phyloP scores from a whole-genome alignment of 2,113 vertebrate genomes.

The Clarias macrocephalus region DNA sequence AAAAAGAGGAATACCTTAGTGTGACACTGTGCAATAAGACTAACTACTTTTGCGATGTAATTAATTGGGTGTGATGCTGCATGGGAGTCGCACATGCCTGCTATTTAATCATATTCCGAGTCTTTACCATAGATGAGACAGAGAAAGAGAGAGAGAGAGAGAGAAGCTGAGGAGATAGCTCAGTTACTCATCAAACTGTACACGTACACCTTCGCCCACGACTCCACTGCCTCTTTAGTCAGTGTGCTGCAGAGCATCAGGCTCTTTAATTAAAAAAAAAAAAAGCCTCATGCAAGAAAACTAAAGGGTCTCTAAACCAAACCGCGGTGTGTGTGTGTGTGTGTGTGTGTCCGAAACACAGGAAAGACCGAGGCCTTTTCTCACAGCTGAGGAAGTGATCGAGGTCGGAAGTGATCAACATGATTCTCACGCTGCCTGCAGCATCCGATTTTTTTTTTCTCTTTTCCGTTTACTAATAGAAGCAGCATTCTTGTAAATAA shows the following conservation, averaged over 20 bases:
- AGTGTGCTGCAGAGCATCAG: slow-evolving; percentile 20
- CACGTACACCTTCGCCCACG: slow-evolving; percentile 56
- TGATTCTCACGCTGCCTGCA: slow-evolving; percentile 34
- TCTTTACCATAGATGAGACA: not conserved
- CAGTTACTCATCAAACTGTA: slow-evolving; percentile 52
- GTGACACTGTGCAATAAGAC: not conserved
- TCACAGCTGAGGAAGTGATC: slow-evolving; percentile 46
- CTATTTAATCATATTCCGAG: not conserved
- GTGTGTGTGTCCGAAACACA: slow-evolving; percentile 1
- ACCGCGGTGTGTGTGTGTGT: not conserved
- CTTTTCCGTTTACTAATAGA: not conserved
- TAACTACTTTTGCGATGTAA: not conserved
- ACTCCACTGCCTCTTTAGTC: slow-evolving; percentile 27
- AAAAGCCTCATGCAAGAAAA: not conserved
- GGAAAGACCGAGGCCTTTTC: slow-evolving; percentile 48
- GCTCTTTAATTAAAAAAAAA: not conserved
- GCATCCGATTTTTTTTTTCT: not conserved
- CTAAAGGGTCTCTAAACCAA: not conserved
- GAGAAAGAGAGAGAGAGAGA: not conserved
- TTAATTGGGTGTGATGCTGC: not conserved
- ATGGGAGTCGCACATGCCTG: not conserved
- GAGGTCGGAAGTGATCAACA: slow-evolving; percentile 10
- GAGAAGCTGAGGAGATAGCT: not conserved
- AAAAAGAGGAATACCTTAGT: slow-evolving; percentile 35
- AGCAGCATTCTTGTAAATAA: not conserved